phyloP scores from a whole-genome alignment of 2,888 invertebrate genomes.

The Tenthredo mesomela region DNA sequence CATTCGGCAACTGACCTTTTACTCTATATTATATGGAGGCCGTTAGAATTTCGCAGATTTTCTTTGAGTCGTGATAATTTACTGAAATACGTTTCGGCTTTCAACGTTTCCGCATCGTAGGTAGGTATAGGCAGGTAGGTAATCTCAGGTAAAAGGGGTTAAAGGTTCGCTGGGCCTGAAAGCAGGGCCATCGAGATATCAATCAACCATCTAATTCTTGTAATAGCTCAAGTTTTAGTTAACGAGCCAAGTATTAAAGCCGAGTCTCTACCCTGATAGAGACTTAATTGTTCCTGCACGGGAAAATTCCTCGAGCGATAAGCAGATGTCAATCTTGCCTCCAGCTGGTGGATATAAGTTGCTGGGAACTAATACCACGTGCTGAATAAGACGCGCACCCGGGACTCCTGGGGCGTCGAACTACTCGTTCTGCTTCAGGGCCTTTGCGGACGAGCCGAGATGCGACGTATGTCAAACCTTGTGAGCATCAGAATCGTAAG shows the following conservation, averaged over 20 bases:
- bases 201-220: constrained; percentile 56
- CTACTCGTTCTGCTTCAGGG: constrained; percentile 66
- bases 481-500: constrained; percentile 68
- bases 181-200: constrained; percentile 56
- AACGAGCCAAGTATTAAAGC: constrained; percentile 65
- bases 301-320: constrained; percentile 66
- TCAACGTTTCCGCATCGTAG: not conserved
- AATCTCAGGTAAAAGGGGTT: constrained; percentile 27
- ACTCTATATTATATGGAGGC: not conserved
- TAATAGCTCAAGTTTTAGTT: constrained; percentile 63
- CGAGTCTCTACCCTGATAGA: constrained; percentile 62
- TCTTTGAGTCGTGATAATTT: not conserved
- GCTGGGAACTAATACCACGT: constrained; percentile 61
- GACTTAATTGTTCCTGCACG: constrained; percentile 68
- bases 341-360: constrained; percentile 54
- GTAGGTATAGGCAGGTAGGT: not conserved
- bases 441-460: constrained; percentile 68
- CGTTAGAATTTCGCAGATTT: not conserved
- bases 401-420: constrained; percentile 52
- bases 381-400: constrained; percentile 41
- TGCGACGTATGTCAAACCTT: constrained; percentile 69
- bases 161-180: not conserved
- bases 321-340: constrained; percentile 65
- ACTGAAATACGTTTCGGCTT: not conserved
- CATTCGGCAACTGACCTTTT: constrained; percentile 31